phyloP scores from a whole-genome alignment of 2,888 invertebrate genomes.

The Quadroppia sp. region DNA sequence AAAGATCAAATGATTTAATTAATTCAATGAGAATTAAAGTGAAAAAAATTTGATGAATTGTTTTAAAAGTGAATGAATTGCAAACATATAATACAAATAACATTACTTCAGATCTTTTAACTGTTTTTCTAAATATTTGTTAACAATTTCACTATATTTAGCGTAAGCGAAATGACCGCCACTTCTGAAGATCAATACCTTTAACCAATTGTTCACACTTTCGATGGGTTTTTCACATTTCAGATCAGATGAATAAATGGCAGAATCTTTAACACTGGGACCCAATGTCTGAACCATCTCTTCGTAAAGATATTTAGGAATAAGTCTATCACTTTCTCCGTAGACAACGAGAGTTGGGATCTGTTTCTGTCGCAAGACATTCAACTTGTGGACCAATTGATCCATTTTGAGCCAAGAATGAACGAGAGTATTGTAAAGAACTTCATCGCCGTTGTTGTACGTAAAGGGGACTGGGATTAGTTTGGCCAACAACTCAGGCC shows the following conservation, averaged over 20 bases:
- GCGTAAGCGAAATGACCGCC: conserved; percentile 40
- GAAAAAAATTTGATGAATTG: too few species aligned
- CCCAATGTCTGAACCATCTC: conserved; percentile 6
- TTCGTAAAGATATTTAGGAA: background rate
- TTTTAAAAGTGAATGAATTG: too few species aligned
- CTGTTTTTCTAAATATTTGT: conserved; percentile 3
- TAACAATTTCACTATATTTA: conserved; percentile 8
- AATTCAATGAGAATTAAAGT: too few species aligned
- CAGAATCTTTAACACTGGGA: background rate
- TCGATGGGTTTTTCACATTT: background rate
- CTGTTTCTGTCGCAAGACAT: background rate
- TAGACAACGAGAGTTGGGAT: conserved; percentile 33
- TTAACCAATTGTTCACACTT: background rate
- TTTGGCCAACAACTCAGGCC: background rate
- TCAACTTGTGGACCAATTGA: background rate
- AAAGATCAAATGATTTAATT: too few species aligned
- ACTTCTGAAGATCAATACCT: background rate
- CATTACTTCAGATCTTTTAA: background rate
- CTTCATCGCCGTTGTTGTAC: conserved; percentile 32
- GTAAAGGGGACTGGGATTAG: background rate
- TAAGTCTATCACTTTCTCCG: conserved; percentile 33
- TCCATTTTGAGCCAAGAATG: conserved; percentile 1
- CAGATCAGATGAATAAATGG: background rate
- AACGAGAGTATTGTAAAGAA: background rate
- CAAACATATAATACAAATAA: too few species aligned